A percentile compares a stretch with the other conserved stretches of the same genome.
Conservation (phyloP, 2,113 vertebrate species). For the Leucopsar rothschildi region DNA sequence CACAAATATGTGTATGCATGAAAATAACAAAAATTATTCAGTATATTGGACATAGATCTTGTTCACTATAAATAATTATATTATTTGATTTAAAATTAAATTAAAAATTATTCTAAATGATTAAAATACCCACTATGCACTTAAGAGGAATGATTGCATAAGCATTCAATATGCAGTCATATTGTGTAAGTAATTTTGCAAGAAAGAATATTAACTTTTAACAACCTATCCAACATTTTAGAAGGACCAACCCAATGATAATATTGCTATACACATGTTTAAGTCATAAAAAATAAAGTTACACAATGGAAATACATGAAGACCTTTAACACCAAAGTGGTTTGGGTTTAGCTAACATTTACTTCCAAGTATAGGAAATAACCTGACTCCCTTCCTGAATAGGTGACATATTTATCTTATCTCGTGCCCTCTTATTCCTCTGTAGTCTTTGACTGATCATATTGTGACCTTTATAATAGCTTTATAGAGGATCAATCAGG, state of each 20-base stretch:
- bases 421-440: background rate
- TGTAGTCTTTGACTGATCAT: conserved; percentile 25
- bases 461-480: conserved; percentile 56
- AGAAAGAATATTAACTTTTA: background rate
- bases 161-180: background rate
- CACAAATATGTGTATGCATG: background rate
- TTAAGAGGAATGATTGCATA: background rate
- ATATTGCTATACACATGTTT: background rate
- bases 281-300: background rate
- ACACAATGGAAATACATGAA: background rate
- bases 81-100: background rate
- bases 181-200: background rate
- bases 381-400: background rate
- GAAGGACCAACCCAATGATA: background rate
- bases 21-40: background rate
- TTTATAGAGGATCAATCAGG: conserved; percentile 56
- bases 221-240: background rate
- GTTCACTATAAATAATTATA: background rate
- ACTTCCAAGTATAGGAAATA: background rate
- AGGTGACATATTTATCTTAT: conserved; percentile 13
- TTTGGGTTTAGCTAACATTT: conserved; percentile 23
- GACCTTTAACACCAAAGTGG: background rate
- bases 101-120: background rate
- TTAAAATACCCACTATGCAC: background rate
- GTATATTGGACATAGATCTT: background rate